Evolutionary conservation across 2,113 vertebrate genomes (phyloP), one percentile per base, ranked within the genome.

Genomic region (Tragelaphus scriptus): DNA sequence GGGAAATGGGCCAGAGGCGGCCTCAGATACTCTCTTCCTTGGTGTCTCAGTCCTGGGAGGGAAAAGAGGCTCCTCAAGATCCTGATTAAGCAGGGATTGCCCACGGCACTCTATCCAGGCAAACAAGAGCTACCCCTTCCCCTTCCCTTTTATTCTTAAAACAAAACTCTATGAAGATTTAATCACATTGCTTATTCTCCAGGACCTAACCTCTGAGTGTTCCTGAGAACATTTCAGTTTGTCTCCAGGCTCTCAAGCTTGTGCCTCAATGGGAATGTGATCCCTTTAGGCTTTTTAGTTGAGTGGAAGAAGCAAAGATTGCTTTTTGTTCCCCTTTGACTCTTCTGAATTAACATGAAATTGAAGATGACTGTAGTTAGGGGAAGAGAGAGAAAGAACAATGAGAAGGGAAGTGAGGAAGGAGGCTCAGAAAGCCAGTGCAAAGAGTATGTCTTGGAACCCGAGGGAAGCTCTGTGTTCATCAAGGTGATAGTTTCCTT

Each of bases 271-370:
- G 98, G 98, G 98, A 98, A 80, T 82, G 17, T 97, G 97, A 98
- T 98, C 98, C 97, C 98, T 98, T 98, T 85, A 98, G 98, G 96
- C 97, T 98, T 98, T 98, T 98, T 56, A 96, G 97, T 97, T 8
- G 95, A 98, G 97, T 97, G 94, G 97, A 98, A 98, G 98, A 96
- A 97, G 98, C 98, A 98, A 98, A 99, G 98, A 98, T 99, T 98
- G 98, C 98, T 98, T 98, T 97, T 88, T 75, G 85, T 47, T 97
- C 96, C 91, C 93, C 87, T 98, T 97, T 97, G 97, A 98, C 98
- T 98, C 92, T 98, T 98, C 96, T 97, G 98, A 98, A 98, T 98
- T 98, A 98, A 97, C 97, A 97, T 96, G 97, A 99, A 98, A 99
- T 99, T 96, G 98, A 98, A 98, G 98, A 98, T 98, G 97, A 97